phyloP scores from a whole-genome alignment of 2,888 invertebrate species.

The Tinea trinotella region DNA sequence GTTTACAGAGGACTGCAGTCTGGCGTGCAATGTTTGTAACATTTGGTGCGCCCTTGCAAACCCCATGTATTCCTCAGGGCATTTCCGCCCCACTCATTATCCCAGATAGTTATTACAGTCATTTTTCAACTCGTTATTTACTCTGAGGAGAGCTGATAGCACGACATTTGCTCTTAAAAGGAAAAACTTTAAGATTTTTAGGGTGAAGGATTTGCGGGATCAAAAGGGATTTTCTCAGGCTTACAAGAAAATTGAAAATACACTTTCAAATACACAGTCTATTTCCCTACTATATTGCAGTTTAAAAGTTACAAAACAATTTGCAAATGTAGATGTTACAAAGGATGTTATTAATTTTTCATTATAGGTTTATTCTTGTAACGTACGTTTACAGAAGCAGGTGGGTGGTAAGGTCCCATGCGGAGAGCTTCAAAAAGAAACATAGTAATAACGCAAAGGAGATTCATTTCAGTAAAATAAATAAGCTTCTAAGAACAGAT shows the following conservation, averaged over 20 bases:
- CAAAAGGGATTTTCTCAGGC: constrained; percentile 45
- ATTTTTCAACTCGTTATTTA: constrained; percentile 74
- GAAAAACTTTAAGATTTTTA: constrained; percentile 52
- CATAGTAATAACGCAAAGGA: not conserved
- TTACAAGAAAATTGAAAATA: constrained; percentile 62
- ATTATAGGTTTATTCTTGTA: too few relatives aligned
- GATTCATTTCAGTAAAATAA: not conserved
- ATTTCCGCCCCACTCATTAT: constrained; percentile 68
- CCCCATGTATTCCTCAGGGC: constrained; percentile 66
- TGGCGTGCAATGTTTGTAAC: constrained; percentile 39
- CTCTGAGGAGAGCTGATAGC: constrained; percentile 67
- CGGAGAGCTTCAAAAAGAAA: too few relatives aligned
- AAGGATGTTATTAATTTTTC: too few relatives aligned
- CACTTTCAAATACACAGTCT: constrained; percentile 37
- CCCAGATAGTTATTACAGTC: constrained; percentile 70
- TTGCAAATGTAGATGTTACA: too few relatives aligned
- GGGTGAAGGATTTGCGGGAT: constrained; percentile 48
- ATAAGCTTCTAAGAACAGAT: not conserved
- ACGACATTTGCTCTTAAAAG: constrained; percentile 59
- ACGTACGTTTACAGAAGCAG: too few relatives aligned
- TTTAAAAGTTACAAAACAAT: not conserved
- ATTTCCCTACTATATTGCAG: not conserved
- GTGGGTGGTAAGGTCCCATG: too few relatives aligned
- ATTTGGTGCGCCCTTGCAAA: constrained; percentile 47
- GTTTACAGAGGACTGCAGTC: constrained; percentile 20